Evolutionary conservation across 2,888 invertebrate genomes (phyloP).

Genomic region (Lithosia quadra): DNA sequence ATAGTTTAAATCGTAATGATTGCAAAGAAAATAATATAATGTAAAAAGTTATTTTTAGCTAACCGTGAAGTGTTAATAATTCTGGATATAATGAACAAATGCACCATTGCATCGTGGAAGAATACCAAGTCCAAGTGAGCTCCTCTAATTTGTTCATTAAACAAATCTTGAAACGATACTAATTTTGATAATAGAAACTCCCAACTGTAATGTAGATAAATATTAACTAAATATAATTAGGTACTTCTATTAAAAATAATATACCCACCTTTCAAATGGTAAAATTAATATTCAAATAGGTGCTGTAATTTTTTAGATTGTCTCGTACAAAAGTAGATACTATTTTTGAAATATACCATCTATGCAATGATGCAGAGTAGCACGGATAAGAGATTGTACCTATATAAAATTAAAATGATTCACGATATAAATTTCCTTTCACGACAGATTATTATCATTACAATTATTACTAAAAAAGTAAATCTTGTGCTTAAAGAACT

Average conservation of each 20-base stretch:
- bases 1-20: not conserved
- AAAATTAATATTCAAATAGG: not conserved
- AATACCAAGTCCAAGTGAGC: constrained; percentile 93
- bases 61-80: constrained; percentile 92
- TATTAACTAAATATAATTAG: too few relatives aligned
- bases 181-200: constrained; percentile 88
- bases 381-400: too few relatives aligned
- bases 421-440: too few relatives aligned
- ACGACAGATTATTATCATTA: too few relatives aligned
- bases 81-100: constrained; percentile 94
- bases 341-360: too few relatives aligned
- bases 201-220: constrained; percentile 74
- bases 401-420: too few relatives aligned
- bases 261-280: not conserved
- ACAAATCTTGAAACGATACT: constrained; percentile 89
- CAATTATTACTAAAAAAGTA: too few relatives aligned
- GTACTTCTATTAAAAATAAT: not conserved
- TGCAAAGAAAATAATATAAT: not conserved
- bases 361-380: too few relatives aligned
- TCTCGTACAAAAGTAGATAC: too few relatives aligned
- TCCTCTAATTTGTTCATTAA: constrained; percentile 93
- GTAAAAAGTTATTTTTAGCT: constrained; percentile 17
- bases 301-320: too few relatives aligned
- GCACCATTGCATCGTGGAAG: constrained; percentile 95
- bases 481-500: not conserved